Base-by-base conservation (phyloP, 2,797 vertebrate species). In the Gastrophryne carolinensis region DNA sequence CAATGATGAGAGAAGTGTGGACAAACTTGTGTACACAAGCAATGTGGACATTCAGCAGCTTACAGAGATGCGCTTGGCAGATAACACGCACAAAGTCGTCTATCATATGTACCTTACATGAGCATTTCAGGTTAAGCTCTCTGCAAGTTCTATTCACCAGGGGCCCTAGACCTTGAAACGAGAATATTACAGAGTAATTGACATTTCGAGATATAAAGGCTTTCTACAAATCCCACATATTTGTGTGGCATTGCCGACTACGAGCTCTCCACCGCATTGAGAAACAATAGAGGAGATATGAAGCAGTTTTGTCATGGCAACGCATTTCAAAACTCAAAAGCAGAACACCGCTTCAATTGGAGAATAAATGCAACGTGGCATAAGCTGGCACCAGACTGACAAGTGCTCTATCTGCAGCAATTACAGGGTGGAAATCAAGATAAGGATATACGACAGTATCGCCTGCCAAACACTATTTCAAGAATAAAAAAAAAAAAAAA, bases 321-420 rank as follows among this genome's bases (percentile, higher is more conserved):
- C 73, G 85, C 83, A 44, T 83, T 78, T 80, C 78, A 83, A 84
- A 83, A 85, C 86, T 86, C 82, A 82, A 83, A 82, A 85, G n/a
- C 78, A 83, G 67, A 83, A 84, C 70, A 82, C 35, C 71, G 81
- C 83, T 76, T 80, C 60, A 73, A 84, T 83, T 87, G 83, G 85
- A 84, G 86, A 82, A 83, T 62, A 85, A 88, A 88, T 73, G 63
- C 15, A 2, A 17, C 61, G 35, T 75, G 83, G 82, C 81, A 75
- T 78, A 19, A 86, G 80, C 62, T 84, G 76, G 77, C 86, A 82
- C 64, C 79, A 62, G 80, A 86, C 78, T 84, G 81, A 84, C 80
- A 82, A 58, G 60, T 65, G 82, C 82, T 85, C 82, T 80, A 65
- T 72, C 72, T 44, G 81, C 80, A 83, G 66, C 75, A 72, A 84